Evolutionary conservation across 2,113 vertebrate species (phyloP), one percentile per base, ranked within the genome.

Genomic region (Chitala chitala): DNA sequence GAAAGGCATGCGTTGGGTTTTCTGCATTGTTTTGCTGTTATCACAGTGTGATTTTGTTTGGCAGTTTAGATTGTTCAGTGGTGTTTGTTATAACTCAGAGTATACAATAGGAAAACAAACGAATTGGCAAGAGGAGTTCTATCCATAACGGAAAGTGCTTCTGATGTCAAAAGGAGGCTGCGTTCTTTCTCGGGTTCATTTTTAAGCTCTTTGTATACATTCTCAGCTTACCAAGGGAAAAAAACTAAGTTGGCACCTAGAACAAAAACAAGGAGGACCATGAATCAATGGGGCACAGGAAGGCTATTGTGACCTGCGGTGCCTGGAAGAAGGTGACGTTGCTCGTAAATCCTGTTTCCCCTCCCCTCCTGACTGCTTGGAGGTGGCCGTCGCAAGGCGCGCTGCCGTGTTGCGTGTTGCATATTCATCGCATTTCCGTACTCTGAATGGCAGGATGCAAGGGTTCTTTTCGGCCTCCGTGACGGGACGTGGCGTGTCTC

Each of bases 381-480:
- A 46, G 51, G 51, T 24, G 59, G 31, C 38, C 3, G 15, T 51
- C 13, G 24, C 22, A 4, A 38, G 38, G 73, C 31, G 66, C 24
- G 71, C 72, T 7, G 24, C 78, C 75, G 7, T 76, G n/a, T n/a
- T n/a, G n/a, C 17, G 64, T 65, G 24, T 20, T 74, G 75, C 22
- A 75, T 79, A 83, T 78, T 48, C 72, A 76, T 77, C 71, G 50
- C 61, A 68, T 75, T 86, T 88, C 88, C 87, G 81, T 78, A 20
- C 42, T 85, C 83, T 84, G 77, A 87, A 88, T 83, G 76, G 81
- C 88, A 89, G 88, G 88, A 89, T 88, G 85, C 84, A 87, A 88
- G 84, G 78, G 84, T 81, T 75, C 69, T 36, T 73, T 82, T n/a
- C n/a, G n/a, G 80, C 81, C 72, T 75, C 77, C 63, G 71, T 82